Evolutionary conservation across 2,888 invertebrate genomes (phyloP), one percentile per base, ranked within the genome.

Genomic region (Argynnis bischoffii): DNA sequence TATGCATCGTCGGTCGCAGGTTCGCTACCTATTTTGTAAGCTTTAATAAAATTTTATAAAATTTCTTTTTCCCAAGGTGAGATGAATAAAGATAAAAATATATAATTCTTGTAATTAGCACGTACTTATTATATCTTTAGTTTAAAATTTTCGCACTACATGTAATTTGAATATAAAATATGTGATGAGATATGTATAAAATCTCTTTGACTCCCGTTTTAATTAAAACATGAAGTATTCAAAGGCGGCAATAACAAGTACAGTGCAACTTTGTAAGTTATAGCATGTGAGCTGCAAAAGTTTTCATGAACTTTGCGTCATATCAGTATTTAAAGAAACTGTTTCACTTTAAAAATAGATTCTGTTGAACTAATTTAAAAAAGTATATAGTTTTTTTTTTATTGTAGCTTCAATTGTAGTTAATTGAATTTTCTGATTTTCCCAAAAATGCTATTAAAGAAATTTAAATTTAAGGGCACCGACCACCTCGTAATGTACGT

Each of bases 161-260:
- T 60, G 41, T 69, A 66, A 64, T 67, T 63, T 66, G 18, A 70
- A 72, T 68, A 68, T 63, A 60, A 66, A 64, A 41, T 70, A 70
- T 72, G 69, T 73, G 72, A 76, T 70, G 77, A 35, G 55, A 60
- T 73, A 77, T 79, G 79, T 47, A 15, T 78, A 79, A 81, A 84
- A 81, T 77, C 74, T 73, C 35, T 66, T 66, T 60, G 78, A 77
- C 76, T 78, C 73, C n/a, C 75, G 77, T 81, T 88, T 87, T 88
- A 88, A 89, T 89, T 88, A 88, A 85, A 81, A 78, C 83, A 83
- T 85, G 78, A 84, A 85, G 82, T 83, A 86, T 88, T 85, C 86
- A 87, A 85, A 86, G 81, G 60, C 60, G 46, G 65, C 54, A 41
- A 48, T 66, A 60, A 61, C 60, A 55, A 54, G 50, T 60, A 55